Evolutionary conservation across 2,797 vertebrate species (phyloP).

Genomic region (Decapterus maruadsi): DNA sequence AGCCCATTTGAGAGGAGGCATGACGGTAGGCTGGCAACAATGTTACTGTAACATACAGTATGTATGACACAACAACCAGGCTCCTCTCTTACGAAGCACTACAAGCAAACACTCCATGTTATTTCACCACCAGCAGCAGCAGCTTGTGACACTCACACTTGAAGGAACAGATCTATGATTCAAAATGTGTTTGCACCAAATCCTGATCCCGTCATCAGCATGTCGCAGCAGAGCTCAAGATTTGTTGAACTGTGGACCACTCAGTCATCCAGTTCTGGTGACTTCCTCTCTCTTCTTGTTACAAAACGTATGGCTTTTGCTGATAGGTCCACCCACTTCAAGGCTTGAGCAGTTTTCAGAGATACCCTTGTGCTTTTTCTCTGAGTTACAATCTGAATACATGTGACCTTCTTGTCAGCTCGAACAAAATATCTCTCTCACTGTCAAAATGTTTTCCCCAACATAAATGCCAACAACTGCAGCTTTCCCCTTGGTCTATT

Average conservation of each 20-base stretch:
- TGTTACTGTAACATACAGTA: background rate
- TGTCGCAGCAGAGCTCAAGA: constrained; percentile 8
- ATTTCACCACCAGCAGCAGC: constrained; percentile 24
- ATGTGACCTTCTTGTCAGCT: background rate
- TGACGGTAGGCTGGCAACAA: no score
- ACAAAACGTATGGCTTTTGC: background rate
- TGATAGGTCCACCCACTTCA: background rate
- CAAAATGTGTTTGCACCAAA: constrained; percentile 18
- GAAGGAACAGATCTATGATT: constrained; percentile 11
- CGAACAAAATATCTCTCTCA: constrained; percentile 1
- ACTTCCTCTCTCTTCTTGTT: background rate
- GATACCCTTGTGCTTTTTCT: background rate
- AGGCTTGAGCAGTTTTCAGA: background rate
- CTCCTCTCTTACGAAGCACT: constrained; percentile 9
- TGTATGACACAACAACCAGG: background rate
- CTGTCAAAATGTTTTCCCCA: no score
- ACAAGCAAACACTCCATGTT: background rate
- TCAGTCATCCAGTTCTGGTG: background rate
- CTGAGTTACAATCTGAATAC: background rate
- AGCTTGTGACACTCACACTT: constrained; percentile 38
- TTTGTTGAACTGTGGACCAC: background rate
- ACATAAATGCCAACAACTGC: no score
- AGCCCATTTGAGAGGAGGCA: no score
- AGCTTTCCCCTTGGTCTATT: background rate
- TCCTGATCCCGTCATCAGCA: constrained; percentile 21